A percentile compares a stretch with the other conserved stretches of the same genome.
phyloP scores from a whole-genome alignment of 2,113 vertebrate species.

The Siniperca knerii region DNA sequence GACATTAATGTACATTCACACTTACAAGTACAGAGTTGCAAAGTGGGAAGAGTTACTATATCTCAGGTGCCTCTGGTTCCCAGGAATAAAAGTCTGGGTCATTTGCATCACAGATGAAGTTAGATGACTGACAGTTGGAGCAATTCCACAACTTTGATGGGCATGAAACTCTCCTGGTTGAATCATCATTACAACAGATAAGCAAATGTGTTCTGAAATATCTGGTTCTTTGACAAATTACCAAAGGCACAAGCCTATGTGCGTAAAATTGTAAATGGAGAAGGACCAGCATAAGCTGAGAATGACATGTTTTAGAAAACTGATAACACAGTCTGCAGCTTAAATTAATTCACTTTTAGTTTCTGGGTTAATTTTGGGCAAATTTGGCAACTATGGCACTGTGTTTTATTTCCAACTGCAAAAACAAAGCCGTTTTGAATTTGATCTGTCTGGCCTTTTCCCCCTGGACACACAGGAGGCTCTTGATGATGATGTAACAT shows the following conservation, averaged over 20 bases:
- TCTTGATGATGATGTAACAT: neutral
- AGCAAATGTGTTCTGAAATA: neutral
- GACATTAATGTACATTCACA: neutral
- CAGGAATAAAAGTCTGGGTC: neutral
- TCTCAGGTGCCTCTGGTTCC: neutral
- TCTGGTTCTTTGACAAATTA: neutral
- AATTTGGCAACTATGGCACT: neutral
- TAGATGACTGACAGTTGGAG: neutral
- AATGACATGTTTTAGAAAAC: neutral
- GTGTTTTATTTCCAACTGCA: neutral
- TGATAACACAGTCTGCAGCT: neutral
- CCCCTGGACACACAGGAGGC: neutral
- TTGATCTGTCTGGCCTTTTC: neutral
- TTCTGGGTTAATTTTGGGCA: neutral
- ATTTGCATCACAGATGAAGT: neutral
- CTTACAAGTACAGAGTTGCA: neutral
- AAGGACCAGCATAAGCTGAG: neutral
- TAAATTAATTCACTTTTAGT: neutral
- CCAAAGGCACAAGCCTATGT: neutral
- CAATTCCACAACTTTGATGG: neutral
- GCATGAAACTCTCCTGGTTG: neutral
- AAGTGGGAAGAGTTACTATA: neutral
- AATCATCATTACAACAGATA: neutral
- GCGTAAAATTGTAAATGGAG: neutral
- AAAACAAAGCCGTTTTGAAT: neutral